phyloP scores from a whole-genome alignment of 2,888 invertebrate species.

The Leptinotarsa tumamoca region DNA sequence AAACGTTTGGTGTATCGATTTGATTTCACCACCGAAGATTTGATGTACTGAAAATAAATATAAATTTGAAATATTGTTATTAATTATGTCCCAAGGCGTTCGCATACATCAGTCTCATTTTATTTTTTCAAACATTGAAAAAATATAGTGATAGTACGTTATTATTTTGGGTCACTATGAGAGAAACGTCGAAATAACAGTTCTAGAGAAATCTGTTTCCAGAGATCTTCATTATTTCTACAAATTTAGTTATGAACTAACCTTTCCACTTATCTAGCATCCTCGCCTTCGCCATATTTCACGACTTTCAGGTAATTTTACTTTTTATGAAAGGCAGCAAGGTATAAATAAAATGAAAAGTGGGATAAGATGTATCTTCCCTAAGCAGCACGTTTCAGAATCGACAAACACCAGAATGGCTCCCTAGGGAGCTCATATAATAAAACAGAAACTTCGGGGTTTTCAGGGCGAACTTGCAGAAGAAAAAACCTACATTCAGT shows the following conservation, averaged over 20 bases:
- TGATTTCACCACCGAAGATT: too few relatives aligned
- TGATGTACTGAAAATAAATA: too few relatives aligned
- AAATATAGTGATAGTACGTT: too few relatives aligned
- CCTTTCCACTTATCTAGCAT: not conserved
- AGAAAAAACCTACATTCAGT: constrained; percentile 15
- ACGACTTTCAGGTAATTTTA: constrained; percentile 21
- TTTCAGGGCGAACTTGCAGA: constrained; percentile 12
- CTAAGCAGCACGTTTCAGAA: constrained; percentile 50
- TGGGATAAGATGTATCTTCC: constrained; percentile 52
- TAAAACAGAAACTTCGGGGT: constrained; percentile 56
- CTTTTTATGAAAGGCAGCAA: constrained; percentile 37
- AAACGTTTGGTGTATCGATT: too few relatives aligned
- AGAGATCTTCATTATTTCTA: not conserved
- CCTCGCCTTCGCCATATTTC: constrained; percentile 4
- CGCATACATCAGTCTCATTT: too few relatives aligned
- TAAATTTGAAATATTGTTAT: too few relatives aligned
- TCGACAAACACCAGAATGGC: constrained; percentile 53
- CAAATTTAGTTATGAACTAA: not conserved
- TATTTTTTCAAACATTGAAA: too few relatives aligned
- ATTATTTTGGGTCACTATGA: not conserved
- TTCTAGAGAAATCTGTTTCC: not conserved
- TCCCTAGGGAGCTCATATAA: constrained; percentile 59
- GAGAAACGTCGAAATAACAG: not conserved
- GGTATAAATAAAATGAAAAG: constrained; percentile 51
- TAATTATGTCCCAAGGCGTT: too few relatives aligned